Evolutionary conservation across 2,113 vertebrate species (phyloP), one percentile per base, ranked within the genome.

Genomic region (Poeciliopsis prolifica): DNA sequence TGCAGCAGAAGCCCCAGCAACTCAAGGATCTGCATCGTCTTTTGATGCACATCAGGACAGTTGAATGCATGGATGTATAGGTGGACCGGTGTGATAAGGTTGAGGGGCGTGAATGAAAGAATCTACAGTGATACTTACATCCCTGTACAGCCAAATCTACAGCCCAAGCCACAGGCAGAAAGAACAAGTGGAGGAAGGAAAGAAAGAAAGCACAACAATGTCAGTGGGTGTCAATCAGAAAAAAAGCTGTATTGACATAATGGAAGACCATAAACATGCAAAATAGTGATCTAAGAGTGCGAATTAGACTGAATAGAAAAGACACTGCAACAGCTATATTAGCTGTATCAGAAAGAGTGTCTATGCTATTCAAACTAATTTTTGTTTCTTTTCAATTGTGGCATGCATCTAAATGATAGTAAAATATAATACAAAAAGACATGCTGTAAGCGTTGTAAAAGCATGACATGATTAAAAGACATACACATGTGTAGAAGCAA

Each of bases 71-170:
- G 40, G 31, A 74, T 54, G 83, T 63, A 33, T 4, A 29, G 26
- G 35, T 70, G 44, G 92, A 92, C 86, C 83, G 68, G 85, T 73
- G 95, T 94, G 22, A n/a, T 93, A 61, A 75, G 26, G 77, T 68
- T 66, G 40, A 51, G 74, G 75, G 68, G 80, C 68, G 22, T 78
- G 82, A 85, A 82, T 86, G 85, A 79, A 72, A 72, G 48, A 85
- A 48, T 89, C 96, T 95, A 97, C 96, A 97, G 96, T 96, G 95
- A 95, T 99, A 99, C 98, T 99, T 99, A 99, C 98, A 98, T 99
- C 98, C 97, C 98, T 99, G 97, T 99, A 99, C 97, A 99, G 98
- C 98, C 98, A 99, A 95, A 99, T 99, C 98, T 99, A 99, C 94
- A 98, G 96, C 95, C 97, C 97, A 98, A 98, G 98, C 94, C 97